Evolutionary conservation across 1,140 invertebrate species (phyloP).

Genomic region (Harpegnathos saltator): DNA sequence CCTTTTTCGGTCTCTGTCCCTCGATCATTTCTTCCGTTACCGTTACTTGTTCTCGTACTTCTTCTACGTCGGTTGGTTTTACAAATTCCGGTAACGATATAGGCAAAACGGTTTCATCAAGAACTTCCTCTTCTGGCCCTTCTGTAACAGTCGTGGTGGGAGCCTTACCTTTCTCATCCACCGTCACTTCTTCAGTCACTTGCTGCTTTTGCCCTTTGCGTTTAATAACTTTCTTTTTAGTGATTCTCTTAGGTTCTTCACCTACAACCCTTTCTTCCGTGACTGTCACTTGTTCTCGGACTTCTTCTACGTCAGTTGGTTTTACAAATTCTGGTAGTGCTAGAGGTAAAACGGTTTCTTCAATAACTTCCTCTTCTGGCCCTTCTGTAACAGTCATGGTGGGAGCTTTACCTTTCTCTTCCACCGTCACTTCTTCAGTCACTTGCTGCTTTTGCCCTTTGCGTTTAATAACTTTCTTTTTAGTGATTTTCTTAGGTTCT

Average conservation of each 20-base stretch:
- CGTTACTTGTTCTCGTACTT: slow-evolving; percentile 76
- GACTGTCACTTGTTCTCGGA: slow-evolving; percentile 82
- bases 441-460: slow-evolving; percentile 67
- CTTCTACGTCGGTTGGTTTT: slow-evolving; percentile 63
- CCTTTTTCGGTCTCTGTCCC: background rate
- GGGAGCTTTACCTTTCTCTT: slow-evolving; percentile 72
- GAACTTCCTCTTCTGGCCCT: slow-evolving; percentile 53
- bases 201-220: slow-evolving; percentile 78
- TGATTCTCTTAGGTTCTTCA: slow-evolving; percentile 40
- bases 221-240: slow-evolving; percentile 80
- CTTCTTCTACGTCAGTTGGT: slow-evolving; percentile 79
- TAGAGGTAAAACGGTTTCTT: slow-evolving; percentile 15
- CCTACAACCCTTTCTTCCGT: slow-evolving; percentile 79
- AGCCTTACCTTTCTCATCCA: slow-evolving; percentile 77
- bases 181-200: slow-evolving; percentile 77
- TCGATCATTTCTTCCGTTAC: slow-evolving; percentile 72
- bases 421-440: slow-evolving; percentile 60
- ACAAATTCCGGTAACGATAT: background rate
- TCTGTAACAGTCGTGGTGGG: slow-evolving; percentile 70
- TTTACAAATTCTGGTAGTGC: slow-evolving; percentile 15
- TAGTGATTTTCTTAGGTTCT: slow-evolving; percentile 79
- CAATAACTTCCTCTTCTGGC: slow-evolving; percentile 38
- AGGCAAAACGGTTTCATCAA: slow-evolving; percentile 33
- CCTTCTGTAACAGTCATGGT: slow-evolving; percentile 77
- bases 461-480: slow-evolving; percentile 61